These are phyloP conservation scores for Scomber japonicus DNA, from an alignment of 2,113 vertebrate genomes.

Conservation along the genomic window DNA sequence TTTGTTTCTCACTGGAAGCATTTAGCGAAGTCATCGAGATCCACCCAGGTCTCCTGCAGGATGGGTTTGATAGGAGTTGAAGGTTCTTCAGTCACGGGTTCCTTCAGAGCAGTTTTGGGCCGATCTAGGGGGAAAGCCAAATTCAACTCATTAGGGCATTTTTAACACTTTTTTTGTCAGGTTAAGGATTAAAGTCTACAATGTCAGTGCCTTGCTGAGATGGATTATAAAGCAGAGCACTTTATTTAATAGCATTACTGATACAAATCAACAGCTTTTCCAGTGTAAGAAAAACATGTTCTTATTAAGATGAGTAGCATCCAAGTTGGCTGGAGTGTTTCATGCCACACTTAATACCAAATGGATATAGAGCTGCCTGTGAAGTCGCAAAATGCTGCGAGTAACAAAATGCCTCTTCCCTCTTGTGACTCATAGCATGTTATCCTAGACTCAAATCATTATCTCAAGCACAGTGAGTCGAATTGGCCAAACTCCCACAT, in stretches of 20 bases:
- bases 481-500: constrained; percentile 79
- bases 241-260: neutral
- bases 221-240: neutral
- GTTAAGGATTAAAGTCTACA: neutral
- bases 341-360: constrained; percentile 7
- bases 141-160: neutral
- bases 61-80: constrained; percentile 50
- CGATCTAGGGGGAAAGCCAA: constrained; percentile 31
- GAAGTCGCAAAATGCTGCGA: constrained; percentile 55
- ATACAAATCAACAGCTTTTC: neutral
- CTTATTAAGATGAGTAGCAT: constrained; percentile 1
- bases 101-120: constrained; percentile 47
- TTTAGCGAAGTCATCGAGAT: constrained; percentile 89
- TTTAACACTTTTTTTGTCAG: neutral
- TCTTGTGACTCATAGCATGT: constrained; percentile 73
- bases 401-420: constrained; percentile 64
- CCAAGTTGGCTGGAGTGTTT: neutral
- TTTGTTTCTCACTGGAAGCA: constrained; percentile 91
- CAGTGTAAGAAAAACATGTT: neutral
- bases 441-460: constrained; percentile 74
- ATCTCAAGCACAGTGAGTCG: constrained; percentile 68
- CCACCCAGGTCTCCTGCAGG: constrained; percentile 90
- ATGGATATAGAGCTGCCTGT: constrained; percentile 11
- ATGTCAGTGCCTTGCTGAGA: neutral
- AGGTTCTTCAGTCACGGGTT: constrained; percentile 31